Percentiles rank a stretch among this genome's conserved stretches.
phyloP scores from a whole-genome alignment of 2,113 vertebrate genomes.

The Eolophus roseicapilla region DNA sequence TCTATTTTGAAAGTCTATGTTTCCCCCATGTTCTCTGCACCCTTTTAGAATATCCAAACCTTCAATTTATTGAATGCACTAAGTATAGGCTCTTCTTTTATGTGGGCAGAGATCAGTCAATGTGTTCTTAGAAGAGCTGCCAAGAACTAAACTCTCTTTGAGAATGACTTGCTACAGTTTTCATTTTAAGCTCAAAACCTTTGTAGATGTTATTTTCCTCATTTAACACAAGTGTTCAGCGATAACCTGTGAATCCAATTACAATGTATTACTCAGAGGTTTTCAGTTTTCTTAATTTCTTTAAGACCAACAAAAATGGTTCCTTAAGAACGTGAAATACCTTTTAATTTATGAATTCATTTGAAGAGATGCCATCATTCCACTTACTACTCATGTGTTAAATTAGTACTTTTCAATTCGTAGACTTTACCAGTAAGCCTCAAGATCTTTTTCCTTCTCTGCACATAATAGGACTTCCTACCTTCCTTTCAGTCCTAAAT shows the following conservation, averaged over 20 bases:
- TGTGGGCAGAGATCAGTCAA: conserved; percentile 16
- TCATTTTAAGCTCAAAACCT: neutral
- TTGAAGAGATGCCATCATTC: conserved; percentile 44
- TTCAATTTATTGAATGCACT: neutral
- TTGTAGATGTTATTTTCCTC: conserved; percentile 1
- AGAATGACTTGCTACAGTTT: neutral
- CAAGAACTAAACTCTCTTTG: conserved; percentile 25
- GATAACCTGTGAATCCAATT: conserved; percentile 12
- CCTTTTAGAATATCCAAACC: neutral
- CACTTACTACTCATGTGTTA: neutral
- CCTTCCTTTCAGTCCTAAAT: neutral
- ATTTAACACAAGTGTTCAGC: neutral
- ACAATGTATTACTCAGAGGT: neutral
- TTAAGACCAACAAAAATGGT: neutral
- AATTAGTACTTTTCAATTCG: conserved; percentile 18
- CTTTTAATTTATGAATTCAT: conserved; percentile 30
- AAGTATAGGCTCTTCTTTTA: conserved; percentile 16
- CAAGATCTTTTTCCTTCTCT: conserved; percentile 7
- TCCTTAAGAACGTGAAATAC: conserved; percentile 26
- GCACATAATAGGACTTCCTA: conserved; percentile 32
- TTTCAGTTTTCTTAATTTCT: conserved; percentile 5
- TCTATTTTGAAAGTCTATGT: neutral
- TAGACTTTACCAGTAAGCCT: neutral
- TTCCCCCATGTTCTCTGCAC: neutral
- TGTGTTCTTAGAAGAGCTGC: neutral